Conservation (phyloP, 2,888 invertebrate genomes). For the Phortica magna region DNA sequence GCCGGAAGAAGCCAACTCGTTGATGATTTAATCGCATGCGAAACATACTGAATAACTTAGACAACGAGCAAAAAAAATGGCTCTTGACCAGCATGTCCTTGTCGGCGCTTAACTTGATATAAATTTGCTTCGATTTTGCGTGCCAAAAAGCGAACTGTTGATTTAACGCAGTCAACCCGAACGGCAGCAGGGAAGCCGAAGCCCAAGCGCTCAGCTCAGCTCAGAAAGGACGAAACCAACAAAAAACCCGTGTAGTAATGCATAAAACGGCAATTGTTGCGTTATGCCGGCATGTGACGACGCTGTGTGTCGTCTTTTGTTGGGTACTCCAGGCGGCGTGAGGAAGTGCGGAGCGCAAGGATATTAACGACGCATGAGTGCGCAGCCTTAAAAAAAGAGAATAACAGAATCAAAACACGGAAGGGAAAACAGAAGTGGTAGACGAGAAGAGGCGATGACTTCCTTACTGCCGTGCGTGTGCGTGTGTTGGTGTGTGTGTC, state of each 20-base stretch:
- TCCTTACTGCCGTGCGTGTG: constrained; percentile 6
- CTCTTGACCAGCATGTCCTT: background rate
- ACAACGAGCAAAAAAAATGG: background rate
- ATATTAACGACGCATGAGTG: constrained; percentile 66
- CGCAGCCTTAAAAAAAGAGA: constrained; percentile 44
- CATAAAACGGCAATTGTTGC: constrained; percentile 24
- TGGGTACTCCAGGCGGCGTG: constrained; percentile 55
- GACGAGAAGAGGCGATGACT: no score
- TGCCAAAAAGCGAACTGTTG: constrained; percentile 21
- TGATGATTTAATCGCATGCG: constrained; percentile 6
- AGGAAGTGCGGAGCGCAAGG: constrained; percentile 50
- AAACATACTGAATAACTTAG: background rate
- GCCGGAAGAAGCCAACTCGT: background rate
- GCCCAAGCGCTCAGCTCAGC: no score
- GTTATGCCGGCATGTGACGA: constrained; percentile 40
- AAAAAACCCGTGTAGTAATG: background rate
- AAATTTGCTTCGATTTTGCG: constrained; percentile 21
- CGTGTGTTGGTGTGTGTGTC: constrained; percentile 13
- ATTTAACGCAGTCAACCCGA: background rate
- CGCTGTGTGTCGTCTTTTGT: constrained; percentile 49
- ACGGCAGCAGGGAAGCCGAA: no score
- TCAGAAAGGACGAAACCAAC: background rate
- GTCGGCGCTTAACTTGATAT: constrained; percentile 4
- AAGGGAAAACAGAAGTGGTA: no score
- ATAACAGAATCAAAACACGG: no score